These are phyloP conservation scores for Capra hircus DNA, from an alignment of 2,113 vertebrate species.

Conservation along the genomic window DNA sequence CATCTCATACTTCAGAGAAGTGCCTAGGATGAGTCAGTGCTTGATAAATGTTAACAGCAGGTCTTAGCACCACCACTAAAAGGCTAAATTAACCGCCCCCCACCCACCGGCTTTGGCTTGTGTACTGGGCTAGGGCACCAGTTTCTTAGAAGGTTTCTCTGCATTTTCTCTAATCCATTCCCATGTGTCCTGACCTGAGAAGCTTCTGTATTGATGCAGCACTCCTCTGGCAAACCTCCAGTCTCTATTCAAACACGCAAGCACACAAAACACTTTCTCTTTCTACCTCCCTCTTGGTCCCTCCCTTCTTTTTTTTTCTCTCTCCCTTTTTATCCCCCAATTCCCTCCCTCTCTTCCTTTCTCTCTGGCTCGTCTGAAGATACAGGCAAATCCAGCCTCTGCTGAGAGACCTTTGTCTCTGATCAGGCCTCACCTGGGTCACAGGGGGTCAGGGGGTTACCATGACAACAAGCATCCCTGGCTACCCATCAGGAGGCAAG, in stretches of 20 bases:
- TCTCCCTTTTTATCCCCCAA: neutral
- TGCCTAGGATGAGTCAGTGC: neutral
- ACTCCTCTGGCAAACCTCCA: neutral
- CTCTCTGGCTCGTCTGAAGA: conserved; percentile 1
- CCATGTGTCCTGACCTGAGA: neutral
- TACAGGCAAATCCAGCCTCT: neutral
- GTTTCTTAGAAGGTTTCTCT: neutral
- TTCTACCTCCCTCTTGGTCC: neutral
- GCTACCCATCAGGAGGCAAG: conserved; percentile 57
- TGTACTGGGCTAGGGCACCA: rapidly evolving
- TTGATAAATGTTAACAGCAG: neutral
- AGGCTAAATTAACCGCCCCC: neutral
- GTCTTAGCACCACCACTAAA: neutral
- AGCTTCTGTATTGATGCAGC: neutral
- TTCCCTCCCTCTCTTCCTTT: neutral
- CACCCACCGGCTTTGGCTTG: neutral
- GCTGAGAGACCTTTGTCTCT: conserved; percentile 44
- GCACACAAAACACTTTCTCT: neutral
- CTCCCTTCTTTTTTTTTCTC: neutral
- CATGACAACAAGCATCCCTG: conserved; percentile 68
- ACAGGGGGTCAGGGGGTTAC: conserved; percentile 64
- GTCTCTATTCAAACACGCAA: neutral
- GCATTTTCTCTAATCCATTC: neutral
- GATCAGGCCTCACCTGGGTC: conserved; percentile 48
- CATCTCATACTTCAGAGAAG: neutral